Evolutionary conservation across 2,888 invertebrate species (phyloP), one percentile per base, ranked within the genome.

Genomic region (Acholoe squamosa): DNA sequence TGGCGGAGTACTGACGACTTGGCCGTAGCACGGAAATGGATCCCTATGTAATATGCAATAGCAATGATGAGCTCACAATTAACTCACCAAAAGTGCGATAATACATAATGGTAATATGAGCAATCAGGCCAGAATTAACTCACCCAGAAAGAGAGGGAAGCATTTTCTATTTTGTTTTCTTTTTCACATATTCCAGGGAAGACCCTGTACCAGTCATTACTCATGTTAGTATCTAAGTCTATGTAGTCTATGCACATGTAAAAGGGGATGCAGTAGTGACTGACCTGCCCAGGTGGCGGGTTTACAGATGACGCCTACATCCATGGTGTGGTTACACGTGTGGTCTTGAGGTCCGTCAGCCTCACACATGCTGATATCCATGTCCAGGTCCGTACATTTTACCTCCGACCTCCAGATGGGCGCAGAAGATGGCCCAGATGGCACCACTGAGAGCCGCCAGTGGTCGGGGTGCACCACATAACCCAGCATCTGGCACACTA

Each of bases 401-500:
- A 99, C 98, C 95, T 99, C 98, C 76, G 98, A 97, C 95, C 95
- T 93, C 92, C 95, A 92, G 92, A 96, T 95, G 0, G 95, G 95
- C 89, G 94, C 92, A 16, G 28, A 43, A 0, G 97, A 97, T 95
- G 98, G 98, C 0, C 98, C 98, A 3, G 98, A 97, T 56, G 34
- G 7, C 96, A 96, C 0, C 33, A 97, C 97, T 94, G 98, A 98
- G 93, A 98, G 96, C 92, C 97, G 97, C 98, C 99, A 99, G 96
- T 98, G 98, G 93, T 98, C 97, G 0, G 99, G 98, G 96, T 99
- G 99, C 25, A 99, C 97, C 0, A 98, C 98, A 92, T 98, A 97
- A 0, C 99, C 99, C 92, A 99, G 96, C 96, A 99, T 99, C 96
- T 99, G 98, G 94, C 99, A 99, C 0, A 98, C 98, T 86, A 99